phyloP scores from a whole-genome alignment of 2,888 invertebrate genomes.

The Spilarctia lutea region DNA sequence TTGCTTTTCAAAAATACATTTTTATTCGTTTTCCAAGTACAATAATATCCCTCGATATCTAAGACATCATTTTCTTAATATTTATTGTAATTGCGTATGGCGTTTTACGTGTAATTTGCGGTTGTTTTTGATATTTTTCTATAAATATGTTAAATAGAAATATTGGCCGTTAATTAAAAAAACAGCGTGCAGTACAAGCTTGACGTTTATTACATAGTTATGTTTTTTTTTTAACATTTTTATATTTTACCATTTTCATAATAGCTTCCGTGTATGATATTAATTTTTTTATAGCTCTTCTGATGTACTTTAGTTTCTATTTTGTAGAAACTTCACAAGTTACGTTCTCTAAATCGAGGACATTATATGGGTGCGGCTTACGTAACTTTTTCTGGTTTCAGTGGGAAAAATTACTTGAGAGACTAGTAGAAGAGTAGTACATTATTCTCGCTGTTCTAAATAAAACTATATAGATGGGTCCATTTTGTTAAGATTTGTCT shows the following conservation, averaged over 20 bases:
- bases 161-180: conserved; percentile 8
- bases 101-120: conserved; percentile 13
- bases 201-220: conserved; percentile 1
- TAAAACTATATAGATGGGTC: no score
- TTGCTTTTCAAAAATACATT: conserved; percentile 38
- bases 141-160: conserved; percentile 7
- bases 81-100: conserved; percentile 25
- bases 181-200: background rate
- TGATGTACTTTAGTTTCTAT: background rate
- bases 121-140: conserved; percentile 14
- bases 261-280: background rate
- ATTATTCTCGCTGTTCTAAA: no score
- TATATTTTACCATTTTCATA: background rate
- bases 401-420: background rate
- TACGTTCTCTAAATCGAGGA: background rate
- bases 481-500: no score
- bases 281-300: background rate
- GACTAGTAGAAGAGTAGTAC: no score
- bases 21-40: conserved; percentile 38
- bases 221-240: background rate
- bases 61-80: conserved; percentile 30
- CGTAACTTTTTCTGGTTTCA: background rate
- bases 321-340: background rate
- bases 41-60: conserved; percentile 21
- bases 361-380: background rate